Evolutionary conservation across 2,113 vertebrate genomes (phyloP).

Genomic region (Melanerpes aurifrons): DNA sequence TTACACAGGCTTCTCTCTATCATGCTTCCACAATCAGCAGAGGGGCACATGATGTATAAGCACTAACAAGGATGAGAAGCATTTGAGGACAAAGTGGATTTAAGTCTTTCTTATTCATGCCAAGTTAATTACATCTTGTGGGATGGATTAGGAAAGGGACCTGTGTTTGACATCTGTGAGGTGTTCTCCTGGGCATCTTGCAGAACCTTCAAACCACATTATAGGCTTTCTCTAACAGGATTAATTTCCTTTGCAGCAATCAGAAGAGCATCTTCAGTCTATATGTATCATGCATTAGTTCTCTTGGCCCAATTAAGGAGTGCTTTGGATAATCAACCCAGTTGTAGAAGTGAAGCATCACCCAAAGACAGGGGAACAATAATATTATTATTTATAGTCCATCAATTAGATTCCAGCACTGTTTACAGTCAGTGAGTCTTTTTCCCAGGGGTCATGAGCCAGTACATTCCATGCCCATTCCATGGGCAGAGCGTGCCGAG

Average conservation of each 20-base stretch:
- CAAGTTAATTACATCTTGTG: neutral
- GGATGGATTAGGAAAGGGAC: neutral
- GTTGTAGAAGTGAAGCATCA: neutral
- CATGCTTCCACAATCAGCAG: neutral
- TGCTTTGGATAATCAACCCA: neutral
- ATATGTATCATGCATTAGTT: neutral
- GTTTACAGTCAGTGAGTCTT: neutral
- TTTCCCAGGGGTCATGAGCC: neutral
- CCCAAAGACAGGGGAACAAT: neutral
- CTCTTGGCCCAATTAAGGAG: neutral
- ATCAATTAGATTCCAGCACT: neutral
- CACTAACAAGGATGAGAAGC: neutral
- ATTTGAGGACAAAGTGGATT: neutral
- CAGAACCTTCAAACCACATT: neutral
- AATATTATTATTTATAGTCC: neutral
- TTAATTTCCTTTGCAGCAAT: neutral
- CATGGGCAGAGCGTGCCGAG: neutral
- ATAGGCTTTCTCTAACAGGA: neutral
- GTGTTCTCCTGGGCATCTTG: neutral
- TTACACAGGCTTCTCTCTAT: neutral
- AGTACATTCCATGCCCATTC: neutral
- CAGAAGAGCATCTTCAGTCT: neutral
- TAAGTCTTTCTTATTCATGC: neutral
- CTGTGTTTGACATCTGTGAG: neutral
- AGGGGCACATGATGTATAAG: neutral